Base-by-base conservation (phyloP, 1,140 invertebrate genomes). In the Nephila pilipes region DNA sequence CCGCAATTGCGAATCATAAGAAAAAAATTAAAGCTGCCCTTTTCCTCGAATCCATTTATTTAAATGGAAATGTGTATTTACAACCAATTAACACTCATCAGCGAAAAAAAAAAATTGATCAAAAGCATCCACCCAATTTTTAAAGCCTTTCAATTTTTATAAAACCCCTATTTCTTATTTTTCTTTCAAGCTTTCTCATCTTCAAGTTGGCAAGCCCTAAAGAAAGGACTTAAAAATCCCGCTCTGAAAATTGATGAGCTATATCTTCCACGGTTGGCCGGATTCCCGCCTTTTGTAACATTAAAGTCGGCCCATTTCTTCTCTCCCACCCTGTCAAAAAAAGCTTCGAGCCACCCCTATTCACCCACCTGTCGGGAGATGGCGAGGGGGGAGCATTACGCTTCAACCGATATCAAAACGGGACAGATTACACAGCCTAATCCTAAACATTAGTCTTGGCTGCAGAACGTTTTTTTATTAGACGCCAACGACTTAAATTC, bases 141-240 rank as follows among this genome's bases (percentile, higher is more conserved):
- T 75, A 58, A 20, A 36, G 8, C 58, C 36, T 58, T 85, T 85
- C 83, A 85, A 60, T 85, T 85, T 85, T 32, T 85, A 60, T 3
- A 16, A 16, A 46, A 20, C 25, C 57, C 25, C 57, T 36, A 14
- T 32, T n/a, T 14, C 55, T 85, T 25, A 55, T 55, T 38, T 75
- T 32, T 36, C 69, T 75, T 32, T 18, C 25, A 29, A 75, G 69
- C 69, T 75, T 36, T 32, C 69, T 36, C 69, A 75, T 75, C 69
- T 32, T 32, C 25, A 18, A 75, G 69, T 32, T 75, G 69, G 69
- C 69, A 75, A 75, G 69, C 69, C 29, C 69, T 75, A 92, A 92
- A 92, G 90, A 85, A 85, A 85, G 63, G 81, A 85, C 81, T 92
- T 92, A 92, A 92, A 92, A 92, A 92, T 85, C 80, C 81, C 36